Evolutionary conservation across 2,888 invertebrate genomes (phyloP).

Genomic region (Nomada hirtipes): DNA sequence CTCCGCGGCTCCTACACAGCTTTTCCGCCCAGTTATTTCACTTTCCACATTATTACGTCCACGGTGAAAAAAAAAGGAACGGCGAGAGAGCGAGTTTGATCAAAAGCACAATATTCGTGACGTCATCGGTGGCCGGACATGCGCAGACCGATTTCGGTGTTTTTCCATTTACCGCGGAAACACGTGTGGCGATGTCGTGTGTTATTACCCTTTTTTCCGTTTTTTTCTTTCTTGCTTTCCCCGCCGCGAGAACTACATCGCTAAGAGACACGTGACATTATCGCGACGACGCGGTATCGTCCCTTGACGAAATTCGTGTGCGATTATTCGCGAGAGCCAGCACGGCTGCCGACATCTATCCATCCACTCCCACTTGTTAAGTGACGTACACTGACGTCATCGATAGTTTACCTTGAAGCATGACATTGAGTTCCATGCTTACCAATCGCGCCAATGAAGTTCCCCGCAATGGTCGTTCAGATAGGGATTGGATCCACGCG

Average conservation of each 20-base stretch:
- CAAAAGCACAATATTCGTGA: conserved; percentile 83
- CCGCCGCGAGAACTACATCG: conserved; percentile 70
- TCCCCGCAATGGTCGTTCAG: conserved; percentile 14
- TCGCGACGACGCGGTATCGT: conserved; percentile 72
- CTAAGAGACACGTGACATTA: conserved; percentile 75
- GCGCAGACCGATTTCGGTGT: conserved; percentile 83
- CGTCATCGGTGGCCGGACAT: conserved; percentile 82
- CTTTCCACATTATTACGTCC: conserved; percentile 75
- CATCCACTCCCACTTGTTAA: conserved; percentile 84
- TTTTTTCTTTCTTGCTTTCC: conserved; percentile 1
- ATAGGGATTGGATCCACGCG: neutral
- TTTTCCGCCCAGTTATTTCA: conserved; percentile 72
- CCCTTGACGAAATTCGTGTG: conserved; percentile 74
- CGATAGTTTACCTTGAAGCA: conserved; percentile 84
- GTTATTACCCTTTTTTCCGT: neutral
- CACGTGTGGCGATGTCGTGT: conserved; percentile 73
- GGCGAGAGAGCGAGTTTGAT: conserved; percentile 73
- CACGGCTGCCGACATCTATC: conserved; percentile 80
- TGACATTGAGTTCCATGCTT: conserved; percentile 82
- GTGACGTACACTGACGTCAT: conserved; percentile 84
- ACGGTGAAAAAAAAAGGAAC: conserved; percentile 55
- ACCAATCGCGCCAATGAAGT: conserved; percentile 67
- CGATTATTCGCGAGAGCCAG: conserved; percentile 79
- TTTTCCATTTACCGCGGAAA: conserved; percentile 82
- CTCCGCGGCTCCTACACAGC: conserved; percentile 58